phyloP scores from a whole-genome alignment of 2,888 invertebrate species.

The Penaeus monodon region DNA sequence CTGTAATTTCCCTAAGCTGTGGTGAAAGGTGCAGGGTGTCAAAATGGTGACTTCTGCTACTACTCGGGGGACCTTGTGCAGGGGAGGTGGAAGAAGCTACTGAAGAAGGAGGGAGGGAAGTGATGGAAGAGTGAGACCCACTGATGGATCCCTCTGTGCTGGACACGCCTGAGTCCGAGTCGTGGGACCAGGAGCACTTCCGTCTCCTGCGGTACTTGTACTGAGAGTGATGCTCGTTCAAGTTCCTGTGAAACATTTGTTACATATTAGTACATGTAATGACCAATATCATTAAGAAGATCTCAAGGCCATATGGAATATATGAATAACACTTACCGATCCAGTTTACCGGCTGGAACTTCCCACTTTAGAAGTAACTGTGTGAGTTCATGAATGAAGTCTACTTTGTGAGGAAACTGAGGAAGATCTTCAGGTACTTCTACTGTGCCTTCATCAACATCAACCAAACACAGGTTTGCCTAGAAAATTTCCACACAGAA shows the following conservation, averaged over 20 bases:
- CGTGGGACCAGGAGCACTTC: constrained; percentile 79
- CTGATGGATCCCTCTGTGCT: constrained; percentile 68
- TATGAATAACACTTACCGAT: constrained; percentile 45
- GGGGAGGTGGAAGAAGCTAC: constrained; percentile 36
- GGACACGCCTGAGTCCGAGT: constrained; percentile 70
- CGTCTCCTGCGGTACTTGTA: constrained; percentile 74
- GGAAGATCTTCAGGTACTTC: constrained; percentile 97
- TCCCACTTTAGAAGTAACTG: constrained; percentile 76
- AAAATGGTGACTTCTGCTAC: constrained; percentile 28
- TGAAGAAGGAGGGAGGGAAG: constrained; percentile 42
- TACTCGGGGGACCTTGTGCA: constrained; percentile 26
- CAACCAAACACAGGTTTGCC: constrained; percentile 93
- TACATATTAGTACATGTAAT: neutral
- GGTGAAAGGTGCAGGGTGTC: constrained; percentile 46
- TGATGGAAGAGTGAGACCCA: constrained; percentile 66
- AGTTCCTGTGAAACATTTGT: constrained; percentile 23
- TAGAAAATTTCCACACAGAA: constrained; percentile 70
- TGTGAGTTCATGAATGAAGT: constrained; percentile 86
- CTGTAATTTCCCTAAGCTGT: constrained; percentile 54
- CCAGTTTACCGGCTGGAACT: constrained; percentile 51
- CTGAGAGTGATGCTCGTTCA: constrained; percentile 57
- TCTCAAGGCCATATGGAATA: too few species aligned
- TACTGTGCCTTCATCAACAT: constrained; percentile 92
- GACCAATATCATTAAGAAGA: too few species aligned
- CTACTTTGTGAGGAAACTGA: constrained; percentile 88